Base-by-base conservation (phyloP, 2,888 invertebrate species). In the Dryobotodes eremita region DNA sequence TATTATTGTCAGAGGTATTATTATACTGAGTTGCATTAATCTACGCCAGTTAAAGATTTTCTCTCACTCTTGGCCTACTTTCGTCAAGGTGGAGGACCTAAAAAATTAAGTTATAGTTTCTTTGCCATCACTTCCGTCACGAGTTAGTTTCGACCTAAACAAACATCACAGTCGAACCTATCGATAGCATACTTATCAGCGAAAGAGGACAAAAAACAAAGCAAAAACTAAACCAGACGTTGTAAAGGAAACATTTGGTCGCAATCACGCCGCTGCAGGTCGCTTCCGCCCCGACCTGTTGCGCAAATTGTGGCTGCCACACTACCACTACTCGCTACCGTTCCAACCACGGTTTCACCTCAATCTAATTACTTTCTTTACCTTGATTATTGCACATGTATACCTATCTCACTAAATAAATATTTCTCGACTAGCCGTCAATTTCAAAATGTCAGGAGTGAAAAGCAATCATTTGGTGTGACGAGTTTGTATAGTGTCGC, bases 251-350 rank as follows among this genome's bases (percentile, higher is more conserved):
- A 97, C 96, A 96, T 96, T 97, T 96, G 96, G 96, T 96, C 94
- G 96, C 96, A 96, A 96, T 96, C 95, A 95, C 93, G 92, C 91
- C 94, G 93, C 90, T 95, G 96, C 96, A 97, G 96, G 96, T 96
- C 96, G 95, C 95, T 96, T 97, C 96, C 96, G 96, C 95, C 96
- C 96, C 96, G 96, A 96, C 96, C 96, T 97, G 96, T 97, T 97
- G 96, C 96, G 95, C 96, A 96, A 96, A 96, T 94, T 93, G 92
- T 92, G 91, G 42, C 77, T 75, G 75, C 69, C 88, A 89, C 88
- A 48, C 89, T 85, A 84, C 83, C 84, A 79, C 80, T 75, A 79
- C 80, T 79, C 85, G 70, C 76, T 83, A 79, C 70, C 70, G 26
- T 36, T 36, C 48, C 59, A 75, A 48, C 64, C 61, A 64, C 36